These are phyloP conservation scores for Darevskia nairensis DNA, from an alignment of 2,797 vertebrate species.

Conservation along the genomic window DNA sequence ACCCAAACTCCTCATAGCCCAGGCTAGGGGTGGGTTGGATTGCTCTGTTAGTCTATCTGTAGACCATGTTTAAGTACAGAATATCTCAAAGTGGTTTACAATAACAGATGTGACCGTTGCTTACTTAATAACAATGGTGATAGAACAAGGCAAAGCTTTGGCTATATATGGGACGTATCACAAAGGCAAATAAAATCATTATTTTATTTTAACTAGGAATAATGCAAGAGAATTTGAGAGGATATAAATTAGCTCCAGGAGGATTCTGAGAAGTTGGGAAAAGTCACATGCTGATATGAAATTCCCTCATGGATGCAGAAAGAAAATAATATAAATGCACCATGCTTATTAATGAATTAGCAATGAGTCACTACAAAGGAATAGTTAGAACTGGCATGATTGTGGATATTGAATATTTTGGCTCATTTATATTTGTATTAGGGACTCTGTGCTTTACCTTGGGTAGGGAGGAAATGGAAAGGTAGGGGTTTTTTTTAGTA, in stretches of 20 bases:
- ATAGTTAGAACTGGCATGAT: slow-evolving; percentile 58
- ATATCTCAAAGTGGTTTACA: too few species aligned
- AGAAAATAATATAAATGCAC: slow-evolving; percentile 53
- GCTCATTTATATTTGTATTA: slow-evolving; percentile 41
- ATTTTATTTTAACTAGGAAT: not conserved
- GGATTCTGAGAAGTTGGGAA: slow-evolving; percentile 20
- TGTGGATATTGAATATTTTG: slow-evolving; percentile 55
- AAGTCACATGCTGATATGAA: slow-evolving; percentile 32
- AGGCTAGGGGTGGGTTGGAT: too few species aligned
- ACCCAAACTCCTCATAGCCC: too few species aligned
- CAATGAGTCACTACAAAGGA: slow-evolving; percentile 58
- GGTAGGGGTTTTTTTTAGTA: slow-evolving; percentile 53
- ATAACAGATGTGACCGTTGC: too few species aligned
- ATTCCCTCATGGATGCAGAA: slow-evolving; percentile 46
- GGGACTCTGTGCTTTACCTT: slow-evolving; percentile 55
- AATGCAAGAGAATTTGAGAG: not conserved
- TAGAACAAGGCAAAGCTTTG: not conserved
- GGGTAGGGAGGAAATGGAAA: slow-evolving; percentile 27
- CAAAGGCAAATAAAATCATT: not conserved
- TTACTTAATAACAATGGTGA: not conserved
- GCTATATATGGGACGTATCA: not conserved
- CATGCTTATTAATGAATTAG: slow-evolving; percentile 55
- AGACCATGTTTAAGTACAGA: too few species aligned
- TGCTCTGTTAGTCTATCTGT: too few species aligned
- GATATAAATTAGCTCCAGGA: not conserved